These are phyloP conservation scores for Plebejus melissa DNA, from an alignment of 2,888 invertebrate species.

Conservation along the genomic window DNA sequence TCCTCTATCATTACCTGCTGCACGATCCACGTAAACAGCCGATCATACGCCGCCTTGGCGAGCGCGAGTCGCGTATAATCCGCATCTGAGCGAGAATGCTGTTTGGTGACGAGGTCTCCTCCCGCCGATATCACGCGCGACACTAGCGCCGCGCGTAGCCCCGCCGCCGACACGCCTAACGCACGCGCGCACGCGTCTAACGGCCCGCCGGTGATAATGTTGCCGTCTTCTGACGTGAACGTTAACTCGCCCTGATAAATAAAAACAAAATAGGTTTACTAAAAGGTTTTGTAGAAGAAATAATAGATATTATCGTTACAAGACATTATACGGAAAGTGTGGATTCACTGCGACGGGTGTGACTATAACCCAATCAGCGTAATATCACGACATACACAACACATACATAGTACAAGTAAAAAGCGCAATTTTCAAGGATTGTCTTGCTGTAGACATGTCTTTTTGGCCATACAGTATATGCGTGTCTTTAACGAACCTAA, in stretches of 20 bases:
- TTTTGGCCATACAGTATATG: too few relatives aligned
- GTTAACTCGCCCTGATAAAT: constrained; percentile 75
- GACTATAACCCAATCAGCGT: too few relatives aligned
- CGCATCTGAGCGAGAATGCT: constrained; percentile 91
- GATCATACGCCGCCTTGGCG: constrained; percentile 96
- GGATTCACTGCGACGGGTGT: too few relatives aligned
- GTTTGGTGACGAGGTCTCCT: constrained; percentile 85
- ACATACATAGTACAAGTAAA: too few relatives aligned
- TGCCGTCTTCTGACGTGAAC: constrained; percentile 81
- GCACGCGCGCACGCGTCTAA: constrained; percentile 67
- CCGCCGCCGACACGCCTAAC: constrained; percentile 80
- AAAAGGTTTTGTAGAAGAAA: neutral
- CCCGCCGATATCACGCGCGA: constrained; percentile 95
- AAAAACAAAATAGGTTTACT: neutral
- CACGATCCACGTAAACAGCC: constrained; percentile 97
- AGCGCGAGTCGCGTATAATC: constrained; percentile 94
- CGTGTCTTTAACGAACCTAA: too few relatives aligned
- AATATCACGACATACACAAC: too few relatives aligned
- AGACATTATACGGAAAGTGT: too few relatives aligned
- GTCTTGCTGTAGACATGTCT: too few relatives aligned
- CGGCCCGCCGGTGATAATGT: constrained; percentile 76
- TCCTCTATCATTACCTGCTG: constrained; percentile 59
- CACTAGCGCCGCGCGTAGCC: constrained; percentile 87
- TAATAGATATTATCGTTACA: neutral
- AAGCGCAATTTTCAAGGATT: too few relatives aligned